These are phyloP conservation scores for Adelognathus sp. DNA, from an alignment of 2,888 invertebrate genomes.

Conservation along the genomic window DNA sequence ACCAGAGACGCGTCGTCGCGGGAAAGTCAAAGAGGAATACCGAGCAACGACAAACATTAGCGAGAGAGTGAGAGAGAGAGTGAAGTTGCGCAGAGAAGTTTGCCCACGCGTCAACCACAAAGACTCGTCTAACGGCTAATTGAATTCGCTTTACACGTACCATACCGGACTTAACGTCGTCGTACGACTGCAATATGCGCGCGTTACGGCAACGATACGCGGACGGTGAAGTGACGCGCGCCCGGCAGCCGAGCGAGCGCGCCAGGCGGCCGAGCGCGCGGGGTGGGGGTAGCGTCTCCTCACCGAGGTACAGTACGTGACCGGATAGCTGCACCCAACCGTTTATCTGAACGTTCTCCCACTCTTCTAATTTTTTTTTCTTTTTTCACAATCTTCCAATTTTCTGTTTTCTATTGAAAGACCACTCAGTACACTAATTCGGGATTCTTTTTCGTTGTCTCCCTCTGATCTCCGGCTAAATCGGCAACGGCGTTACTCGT, in stretches of 20 bases:
- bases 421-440: too few relatives aligned
- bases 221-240: too few relatives aligned
- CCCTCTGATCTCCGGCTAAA: too few relatives aligned
- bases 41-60: slow-evolving; percentile 9
- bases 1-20: slow-evolving; percentile 9
- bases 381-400: too few relatives aligned
- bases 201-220: neutral
- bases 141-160: slow-evolving; percentile 67
- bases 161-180: slow-evolving; percentile 17
- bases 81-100: slow-evolving; percentile 34
- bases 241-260: neutral
- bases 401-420: too few relatives aligned
- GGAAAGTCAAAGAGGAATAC: slow-evolving; percentile 19
- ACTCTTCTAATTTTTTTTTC: too few relatives aligned
- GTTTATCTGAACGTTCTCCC: too few relatives aligned
- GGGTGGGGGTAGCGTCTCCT: too few relatives aligned
- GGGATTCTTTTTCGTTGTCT: too few relatives aligned
- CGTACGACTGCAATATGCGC: neutral
- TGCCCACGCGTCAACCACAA: slow-evolving; percentile 73
- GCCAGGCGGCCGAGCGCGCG: neutral
- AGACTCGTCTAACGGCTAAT: slow-evolving; percentile 70
- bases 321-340: too few relatives aligned
- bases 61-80: slow-evolving; percentile 3
- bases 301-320: too few relatives aligned
- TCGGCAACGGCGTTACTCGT: too few relatives aligned